Conservation (phyloP, 2,797 vertebrate species). For the Aotus griseimembra region DNA sequence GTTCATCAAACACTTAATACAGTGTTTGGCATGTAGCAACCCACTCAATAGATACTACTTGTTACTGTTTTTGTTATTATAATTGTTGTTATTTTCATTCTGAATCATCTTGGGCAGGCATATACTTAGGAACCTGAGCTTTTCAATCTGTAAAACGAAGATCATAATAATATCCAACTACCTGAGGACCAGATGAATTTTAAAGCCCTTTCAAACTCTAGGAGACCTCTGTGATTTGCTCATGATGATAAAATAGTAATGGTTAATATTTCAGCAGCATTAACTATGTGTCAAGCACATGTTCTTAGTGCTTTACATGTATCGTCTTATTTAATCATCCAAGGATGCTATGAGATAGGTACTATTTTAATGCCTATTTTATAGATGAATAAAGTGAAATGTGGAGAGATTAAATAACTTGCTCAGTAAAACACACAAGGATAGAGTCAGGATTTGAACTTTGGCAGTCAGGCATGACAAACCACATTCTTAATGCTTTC, state of each 20-base stretch:
- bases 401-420: background rate
- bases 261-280: background rate
- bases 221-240: background rate
- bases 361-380: background rate
- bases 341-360: background rate
- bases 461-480: background rate
- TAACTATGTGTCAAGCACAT: background rate
- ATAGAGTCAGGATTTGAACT: background rate
- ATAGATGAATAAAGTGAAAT: slow-evolving; percentile 47
- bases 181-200: background rate
- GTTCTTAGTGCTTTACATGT: background rate
- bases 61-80: background rate
- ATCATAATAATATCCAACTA: background rate
- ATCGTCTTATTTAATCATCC: background rate
- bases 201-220: slow-evolving; percentile 20
- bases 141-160: slow-evolving; percentile 26
- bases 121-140: background rate
- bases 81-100: slow-evolving; percentile 37
- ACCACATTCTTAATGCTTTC: background rate
- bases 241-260: background rate
- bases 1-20: background rate
- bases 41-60: background rate
- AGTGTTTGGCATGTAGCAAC: background rate
- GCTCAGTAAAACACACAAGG: background rate
- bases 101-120: slow-evolving; percentile 29